phyloP scores from a whole-genome alignment of 2,797 vertebrate genomes.

The Setipinna tenuifilis region DNA sequence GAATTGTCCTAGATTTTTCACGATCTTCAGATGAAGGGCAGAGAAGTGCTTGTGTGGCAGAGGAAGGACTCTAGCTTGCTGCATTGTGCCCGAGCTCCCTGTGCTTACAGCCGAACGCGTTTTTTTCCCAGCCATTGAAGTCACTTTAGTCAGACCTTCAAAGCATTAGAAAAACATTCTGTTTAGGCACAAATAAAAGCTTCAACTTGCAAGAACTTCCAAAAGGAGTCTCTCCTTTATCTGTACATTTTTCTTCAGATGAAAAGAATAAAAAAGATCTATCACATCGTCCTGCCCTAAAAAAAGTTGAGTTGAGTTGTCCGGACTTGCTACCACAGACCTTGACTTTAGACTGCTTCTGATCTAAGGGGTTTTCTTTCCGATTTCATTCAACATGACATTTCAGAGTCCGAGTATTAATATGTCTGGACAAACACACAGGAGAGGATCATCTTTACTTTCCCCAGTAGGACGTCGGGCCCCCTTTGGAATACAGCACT shows the following conservation, averaged over 20 bases:
- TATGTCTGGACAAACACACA: neutral
- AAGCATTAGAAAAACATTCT: neutral
- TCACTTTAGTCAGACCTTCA: neutral
- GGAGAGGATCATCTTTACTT: neutral
- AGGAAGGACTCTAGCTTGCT: neutral
- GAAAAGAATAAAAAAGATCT: too few species aligned
- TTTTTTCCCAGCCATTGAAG: neutral
- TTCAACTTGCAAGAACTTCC: neutral
- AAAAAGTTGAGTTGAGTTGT: neutral
- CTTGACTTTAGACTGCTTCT: neutral
- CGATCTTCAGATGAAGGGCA: neutral
- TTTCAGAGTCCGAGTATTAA: neutral
- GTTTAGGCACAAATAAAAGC: neutral
- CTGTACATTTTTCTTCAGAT: too few species aligned
- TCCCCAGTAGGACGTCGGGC: neutral
- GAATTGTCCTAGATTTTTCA: neutral
- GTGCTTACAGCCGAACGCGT: neutral
- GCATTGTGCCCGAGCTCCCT: neutral
- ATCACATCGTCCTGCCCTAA: too few species aligned
- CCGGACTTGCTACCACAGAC: neutral
- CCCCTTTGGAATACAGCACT: neutral
- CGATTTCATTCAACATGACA: neutral
- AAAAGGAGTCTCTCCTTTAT: too few species aligned
- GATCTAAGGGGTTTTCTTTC: neutral
- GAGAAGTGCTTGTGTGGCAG: neutral